These are phyloP conservation scores for Pristionchus entomophagus DNA, from an alignment of 2,888 invertebrate species.

Conservation along the genomic window DNA sequence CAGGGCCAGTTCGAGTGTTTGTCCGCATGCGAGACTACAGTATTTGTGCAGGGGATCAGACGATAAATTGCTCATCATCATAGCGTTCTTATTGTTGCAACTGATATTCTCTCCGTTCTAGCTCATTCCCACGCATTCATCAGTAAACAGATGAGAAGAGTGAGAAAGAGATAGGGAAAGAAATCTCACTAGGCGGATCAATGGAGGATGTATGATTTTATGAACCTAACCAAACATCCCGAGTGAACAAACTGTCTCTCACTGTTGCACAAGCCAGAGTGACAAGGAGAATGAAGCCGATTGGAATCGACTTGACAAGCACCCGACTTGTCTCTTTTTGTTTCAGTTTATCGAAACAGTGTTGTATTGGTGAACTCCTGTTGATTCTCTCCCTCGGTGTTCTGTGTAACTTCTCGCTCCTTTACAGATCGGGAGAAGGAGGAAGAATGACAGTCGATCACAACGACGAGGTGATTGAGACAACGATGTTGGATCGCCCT, in stretches of 20 bases:
- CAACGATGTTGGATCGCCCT: not conserved
- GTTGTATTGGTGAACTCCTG: not conserved
- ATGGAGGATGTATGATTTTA: not conserved
- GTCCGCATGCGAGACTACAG: not conserved
- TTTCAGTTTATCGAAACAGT: no score
- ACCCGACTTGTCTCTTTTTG: no score
- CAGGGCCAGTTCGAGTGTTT: not conserved
- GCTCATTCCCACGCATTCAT: not conserved
- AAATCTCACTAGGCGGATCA: not conserved
- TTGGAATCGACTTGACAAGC: not conserved
- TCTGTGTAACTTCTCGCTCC: no score
- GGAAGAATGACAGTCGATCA: not conserved
- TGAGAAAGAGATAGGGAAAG: not conserved
- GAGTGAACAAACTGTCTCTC: not conserved
- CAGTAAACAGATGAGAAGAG: slow-evolving; percentile 5
- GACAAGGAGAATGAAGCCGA: not conserved
- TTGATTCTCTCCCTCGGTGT: no score
- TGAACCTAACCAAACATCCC: not conserved
- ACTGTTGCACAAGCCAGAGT: not conserved
- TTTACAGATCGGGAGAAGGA: no score
- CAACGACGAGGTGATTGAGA: not conserved
- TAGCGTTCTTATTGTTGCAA: not conserved
- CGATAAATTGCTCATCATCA: not conserved
- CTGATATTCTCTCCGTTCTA: not conserved
- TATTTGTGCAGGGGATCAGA: not conserved